Evolutionary conservation across 2,113 vertebrate species (phyloP), one percentile per base, ranked within the genome.

Genomic region (Empidonax traillii): DNA sequence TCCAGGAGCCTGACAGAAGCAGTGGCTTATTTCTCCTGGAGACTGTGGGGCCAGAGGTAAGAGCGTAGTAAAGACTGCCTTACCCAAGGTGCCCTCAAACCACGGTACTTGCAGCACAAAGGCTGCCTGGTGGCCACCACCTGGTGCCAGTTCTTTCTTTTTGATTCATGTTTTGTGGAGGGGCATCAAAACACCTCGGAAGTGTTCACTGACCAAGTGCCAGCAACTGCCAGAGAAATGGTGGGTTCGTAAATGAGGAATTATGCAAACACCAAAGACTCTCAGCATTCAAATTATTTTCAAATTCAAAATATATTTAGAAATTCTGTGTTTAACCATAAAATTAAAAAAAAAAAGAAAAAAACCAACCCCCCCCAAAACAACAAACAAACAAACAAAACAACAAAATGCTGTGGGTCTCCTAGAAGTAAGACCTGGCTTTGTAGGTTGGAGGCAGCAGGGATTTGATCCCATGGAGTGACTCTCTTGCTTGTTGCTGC

Each of bases 151-250:
- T 33, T n/a, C 56, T 23, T 55, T 14, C 30, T 41, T 69, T 51
- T 46, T 0, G 0, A 24, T 17, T 47, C 1, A 0, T 6, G 15
- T 53, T 82, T 33, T 43, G 22, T 27, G 22, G n/a, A 68, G 9
- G 4, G 12, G 10, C 67, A 67, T 22, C 79, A 52, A 66, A 94
- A 72, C 6, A 24, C 15, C n/a, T 21, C 33, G n/a, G 37, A 68
- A 81, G 7, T 0, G 0, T 22, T 73, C n/a, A 14, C 41, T 4
- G 4, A 47, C 19, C 67, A 27, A 6, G 30, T 1, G 3, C 71
- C 56, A 24, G 17, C 41, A 52, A 56, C 27, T 28, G 35, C 52
- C 76, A 74, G 33, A 28, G 52, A 51, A 75, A 59, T 0, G 0
- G n/a, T 2, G 17, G 1, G 2, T 41, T 12, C 55, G 16, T 14